These are phyloP conservation scores for Hippocampus mohnikei DNA, from an alignment of 2,113 vertebrate species.

Conservation along the genomic window DNA sequence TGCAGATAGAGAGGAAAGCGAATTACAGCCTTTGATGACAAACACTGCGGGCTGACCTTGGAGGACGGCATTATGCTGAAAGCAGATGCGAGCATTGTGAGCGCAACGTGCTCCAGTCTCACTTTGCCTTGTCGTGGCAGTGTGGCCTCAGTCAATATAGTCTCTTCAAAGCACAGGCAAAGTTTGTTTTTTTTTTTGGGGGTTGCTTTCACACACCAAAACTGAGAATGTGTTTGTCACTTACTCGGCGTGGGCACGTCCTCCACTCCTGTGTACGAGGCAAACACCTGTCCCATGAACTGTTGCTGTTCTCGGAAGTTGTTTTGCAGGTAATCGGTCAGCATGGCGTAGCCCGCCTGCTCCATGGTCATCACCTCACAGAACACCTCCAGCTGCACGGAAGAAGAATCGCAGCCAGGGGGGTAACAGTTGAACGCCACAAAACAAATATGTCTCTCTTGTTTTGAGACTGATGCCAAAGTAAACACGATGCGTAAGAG, in stretches of 20 bases:
- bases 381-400: slow-evolving; percentile 83
- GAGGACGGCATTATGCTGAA: background rate
- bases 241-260: slow-evolving; percentile 86
- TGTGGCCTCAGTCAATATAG: too few species aligned
- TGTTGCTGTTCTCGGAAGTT: slow-evolving; percentile 93
- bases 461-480: slow-evolving; percentile 3
- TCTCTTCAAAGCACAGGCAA: background rate
- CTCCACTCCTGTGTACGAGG: slow-evolving; percentile 89
- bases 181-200: too few species aligned
- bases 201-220: too few species aligned
- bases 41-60: slow-evolving; percentile 16
- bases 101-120: too few species aligned
- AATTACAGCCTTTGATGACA: slow-evolving; percentile 34
- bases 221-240: slow-evolving; percentile 28
- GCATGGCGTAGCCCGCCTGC: slow-evolving; percentile 92
- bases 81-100: background rate
- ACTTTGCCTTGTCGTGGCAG: background rate
- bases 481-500: slow-evolving; percentile 24
- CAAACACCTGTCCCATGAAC: slow-evolving; percentile 89
- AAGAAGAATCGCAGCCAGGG: too few species aligned
- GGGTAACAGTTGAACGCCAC: background rate
- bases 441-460: background rate
- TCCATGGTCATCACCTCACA: slow-evolving; percentile 98
- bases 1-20: slow-evolving; percentile 19
- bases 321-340: slow-evolving; percentile 96